Evolutionary conservation across 2,888 invertebrate species (phyloP), one percentile per base, ranked within the genome.

Genomic region (Acanthopleura granulata): DNA sequence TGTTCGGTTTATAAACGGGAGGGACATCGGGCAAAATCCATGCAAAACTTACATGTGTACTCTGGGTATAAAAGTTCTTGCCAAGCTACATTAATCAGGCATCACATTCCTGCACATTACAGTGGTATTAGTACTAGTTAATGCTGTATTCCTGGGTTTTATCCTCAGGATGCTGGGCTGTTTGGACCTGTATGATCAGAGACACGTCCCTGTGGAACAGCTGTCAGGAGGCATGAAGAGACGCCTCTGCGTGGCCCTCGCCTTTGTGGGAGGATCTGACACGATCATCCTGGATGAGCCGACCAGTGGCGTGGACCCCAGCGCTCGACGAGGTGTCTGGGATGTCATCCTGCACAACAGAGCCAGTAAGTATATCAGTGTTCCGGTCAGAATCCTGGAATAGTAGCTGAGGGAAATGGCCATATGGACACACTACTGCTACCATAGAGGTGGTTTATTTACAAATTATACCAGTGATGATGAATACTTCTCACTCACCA

Each of bases 201-300:
- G 87, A 51, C 77, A 89, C 75, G 82, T 86, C 30, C 75, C 82
- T 16, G 90, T 86, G 0, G 82, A 80, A 15, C 78, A 89, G 29
- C 79, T 91, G 57, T 91, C 91, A 0, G 91, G 91, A 9, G 91
- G 91, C 0, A 88, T 91, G 87, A 85, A 88, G 78, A 81, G 91
- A n/a, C 82, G 91, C 22, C 83, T 91, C 3, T 91, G 90, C 80
- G 90, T 91, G 25, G 91, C 89, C 1, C 81, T 91, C 62, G 91
- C 91, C 4, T 91, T 91, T 81, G 87, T 90, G 49, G 91, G 91
- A 11, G 90, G 88, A 0, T 90, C 91, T 4, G 84, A 86, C 76
- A 85, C 89, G 3, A 85, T 91, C 57, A 87, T 91, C 51, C 82
- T 91, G 70, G 91, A 91, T 80, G 91, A 91, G 75, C 90, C 90